Base-by-base conservation (phyloP, 2,888 invertebrate genomes). In the Blera fallax region DNA sequence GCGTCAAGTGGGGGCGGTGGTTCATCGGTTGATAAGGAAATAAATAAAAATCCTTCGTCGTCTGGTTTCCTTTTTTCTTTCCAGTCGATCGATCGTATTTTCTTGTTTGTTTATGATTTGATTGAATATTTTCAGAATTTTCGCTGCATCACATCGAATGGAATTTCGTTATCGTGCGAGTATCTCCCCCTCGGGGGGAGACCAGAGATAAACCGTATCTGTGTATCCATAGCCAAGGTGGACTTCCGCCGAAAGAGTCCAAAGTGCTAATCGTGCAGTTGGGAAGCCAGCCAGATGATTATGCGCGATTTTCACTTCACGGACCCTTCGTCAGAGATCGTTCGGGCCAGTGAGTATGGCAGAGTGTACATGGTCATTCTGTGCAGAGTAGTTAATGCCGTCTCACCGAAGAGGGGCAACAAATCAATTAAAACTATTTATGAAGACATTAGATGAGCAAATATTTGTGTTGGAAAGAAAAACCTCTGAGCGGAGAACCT, bases 361-460 rank as follows among this genome's bases (percentile, higher is more conserved):
- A 1, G 5, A 52, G 48, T 14, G 50, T 27, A n/a, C 4, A 24
- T 43, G 43, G 43, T 7, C 14, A 43, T 16, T 43, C 6, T 16
- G 37, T n/a, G 14, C 18, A n/a, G n/a, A 54, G 16, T 32, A 32
- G 1, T 37, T 8, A 56, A 21, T 56, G 45, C 32, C 27, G 43
- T 10, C 11, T n/a, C 29, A 11, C 8, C 24, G 62, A 52, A 52
- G 60, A 58, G 37, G 37, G 50, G 50, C 37, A 77, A 29, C 58
- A 77, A 56, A 27, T 67, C 58, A 77, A 77, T 77, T 77, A 67
- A 76, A 56, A 45, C 65, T 76, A 56, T 76, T 76, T 76, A 65
- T 65, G 65, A 54, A 77, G 76, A 77, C 76, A 77, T 77, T 77
- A 77, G 76, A 48, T 10, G 37, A 7, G 65, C 37, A 77, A 77